Percentiles rank a stretch among this genome's conserved stretches.
These are phyloP conservation scores for Paratrypauchen microcephalus DNA, from an alignment of 2,797 vertebrate species.

Conservation along the genomic window DNA sequence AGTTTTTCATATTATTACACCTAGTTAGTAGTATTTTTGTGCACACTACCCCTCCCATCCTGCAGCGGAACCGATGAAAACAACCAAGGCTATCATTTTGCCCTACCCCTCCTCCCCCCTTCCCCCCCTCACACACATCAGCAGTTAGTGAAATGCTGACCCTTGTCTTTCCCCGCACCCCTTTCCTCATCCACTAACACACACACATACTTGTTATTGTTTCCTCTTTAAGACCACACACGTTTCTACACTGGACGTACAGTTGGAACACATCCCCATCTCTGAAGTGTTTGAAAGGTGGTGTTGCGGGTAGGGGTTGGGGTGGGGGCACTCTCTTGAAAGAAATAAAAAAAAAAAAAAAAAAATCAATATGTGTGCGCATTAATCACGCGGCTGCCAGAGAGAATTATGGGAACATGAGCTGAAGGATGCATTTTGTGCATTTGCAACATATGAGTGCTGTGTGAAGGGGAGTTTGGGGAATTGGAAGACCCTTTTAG, in stretches of 20 bases:
- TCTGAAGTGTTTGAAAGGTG: slow-evolving; percentile 30
- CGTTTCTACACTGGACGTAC: slow-evolving; percentile 16
- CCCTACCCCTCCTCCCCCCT: slow-evolving; percentile 10
- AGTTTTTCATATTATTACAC: background rate
- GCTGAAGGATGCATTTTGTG: slow-evolving; percentile 82
- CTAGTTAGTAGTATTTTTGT: slow-evolving; percentile 20
- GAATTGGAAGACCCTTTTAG: slow-evolving; percentile 72
- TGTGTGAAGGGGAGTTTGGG: slow-evolving; percentile 66
- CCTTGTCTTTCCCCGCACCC: slow-evolving; percentile 72
- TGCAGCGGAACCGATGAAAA: slow-evolving; percentile 68
- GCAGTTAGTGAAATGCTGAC: slow-evolving; percentile 76
- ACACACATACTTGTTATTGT: slow-evolving; percentile 39
- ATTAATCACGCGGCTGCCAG: slow-evolving; percentile 90
- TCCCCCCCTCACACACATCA: slow-evolving; percentile 57
- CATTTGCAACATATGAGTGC: slow-evolving; percentile 74
- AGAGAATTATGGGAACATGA: slow-evolving; percentile 84
- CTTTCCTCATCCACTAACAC: slow-evolving; percentile 56
- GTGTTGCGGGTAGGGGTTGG: slow-evolving; percentile 15
- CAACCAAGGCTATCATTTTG: slow-evolving; percentile 63
- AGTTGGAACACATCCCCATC: slow-evolving; percentile 23
- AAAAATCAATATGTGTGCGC: slow-evolving; percentile 89
- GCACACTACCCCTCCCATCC: slow-evolving; percentile 51
- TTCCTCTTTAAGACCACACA: slow-evolving; percentile 23
- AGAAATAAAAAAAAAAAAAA: slow-evolving; percentile 41
- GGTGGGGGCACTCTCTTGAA: slow-evolving; percentile 44